Evolutionary conservation across 2,113 vertebrate genomes (phyloP).

Genomic region (Motacilla alba): DNA sequence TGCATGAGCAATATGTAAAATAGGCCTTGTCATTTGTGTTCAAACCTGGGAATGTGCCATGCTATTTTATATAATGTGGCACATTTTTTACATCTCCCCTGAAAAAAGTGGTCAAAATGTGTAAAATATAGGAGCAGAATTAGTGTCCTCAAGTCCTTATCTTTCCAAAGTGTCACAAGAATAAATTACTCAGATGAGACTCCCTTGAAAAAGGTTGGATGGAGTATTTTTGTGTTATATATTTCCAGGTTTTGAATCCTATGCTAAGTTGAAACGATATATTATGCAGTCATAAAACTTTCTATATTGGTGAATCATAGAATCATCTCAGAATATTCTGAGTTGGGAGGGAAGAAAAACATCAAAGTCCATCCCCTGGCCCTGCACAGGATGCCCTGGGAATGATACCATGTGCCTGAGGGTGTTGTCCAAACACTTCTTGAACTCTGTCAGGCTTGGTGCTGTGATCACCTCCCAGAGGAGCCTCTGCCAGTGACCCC

Average conservation of each 20-base stretch:
- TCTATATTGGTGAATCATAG: background rate
- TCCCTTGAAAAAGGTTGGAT: background rate
- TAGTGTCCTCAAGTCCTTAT: background rate
- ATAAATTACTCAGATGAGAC: background rate
- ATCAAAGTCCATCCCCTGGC: background rate
- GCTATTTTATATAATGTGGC: background rate
- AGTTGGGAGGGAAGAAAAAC: background rate
- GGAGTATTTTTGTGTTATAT: background rate
- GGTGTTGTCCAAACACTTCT: background rate
- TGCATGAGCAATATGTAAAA: background rate
- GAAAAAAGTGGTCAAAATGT: background rate
- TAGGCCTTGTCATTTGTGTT: background rate
- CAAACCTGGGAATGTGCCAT: background rate
- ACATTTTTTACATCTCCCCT: background rate
- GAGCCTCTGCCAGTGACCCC: rapidly evolving
- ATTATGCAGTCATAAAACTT: background rate
- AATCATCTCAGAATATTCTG: background rate
- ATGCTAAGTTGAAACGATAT: background rate
- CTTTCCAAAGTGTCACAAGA: background rate
- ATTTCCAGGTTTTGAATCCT: background rate
- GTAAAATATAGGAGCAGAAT: background rate
- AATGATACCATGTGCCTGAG: background rate
- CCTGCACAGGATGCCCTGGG: rapidly evolving
- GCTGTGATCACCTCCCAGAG: background rate
- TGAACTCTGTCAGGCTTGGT: background rate